Base-by-base conservation (phyloP, 2,888 invertebrate genomes). In the Caprella mutica region DNA sequence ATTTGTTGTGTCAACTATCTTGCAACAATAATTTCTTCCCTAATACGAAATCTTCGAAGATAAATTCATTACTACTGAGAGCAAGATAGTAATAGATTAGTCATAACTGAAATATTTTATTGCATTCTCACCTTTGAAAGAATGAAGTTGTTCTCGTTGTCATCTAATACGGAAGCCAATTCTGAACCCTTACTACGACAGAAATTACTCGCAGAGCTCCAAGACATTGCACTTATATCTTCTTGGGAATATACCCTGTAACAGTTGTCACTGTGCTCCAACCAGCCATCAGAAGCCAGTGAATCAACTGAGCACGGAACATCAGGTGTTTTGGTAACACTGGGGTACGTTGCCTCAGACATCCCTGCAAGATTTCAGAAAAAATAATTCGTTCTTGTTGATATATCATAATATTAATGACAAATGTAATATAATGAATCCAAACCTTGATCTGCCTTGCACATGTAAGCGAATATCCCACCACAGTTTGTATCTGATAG, bases 101-200 rank as follows among this genome's bases (percentile, higher is more conserved):
- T n/a, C n/a, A n/a, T n/a, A n/a, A n/a, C n/a, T n/a, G n/a, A n/a
- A n/a, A n/a, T n/a, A n/a, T n/a, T n/a, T n/a, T n/a, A n/a, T n/a
- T n/a, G n/a, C n/a, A 33, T 14, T 8, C 48, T 19, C 39, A 61
- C 61, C 57, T 43, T 55, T 19, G 61, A 57, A 24, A 54, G 44
- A 33, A 61, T 51, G 50, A 52, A 61, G 35, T 53, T 53, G 42
- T 61, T 61, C 23, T 57, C 61, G 4, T 57, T 46, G 3, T 30
- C 23, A 12, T 48, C 38, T 21, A 38, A 26, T 23, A 61, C 55
- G 27, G 61, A 61, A 5, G 27, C 61, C 39, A 61, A 38, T 19
- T 61, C 57, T 1, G 50, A 42, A 1, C 56, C 56, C 19, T 54
- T 42, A 3, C 38, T 33, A 8, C 21, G 24, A 14, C 61, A 61